Evolutionary conservation across 2,888 invertebrate species (phyloP).

Genomic region (Habroteleia sp.): DNA sequence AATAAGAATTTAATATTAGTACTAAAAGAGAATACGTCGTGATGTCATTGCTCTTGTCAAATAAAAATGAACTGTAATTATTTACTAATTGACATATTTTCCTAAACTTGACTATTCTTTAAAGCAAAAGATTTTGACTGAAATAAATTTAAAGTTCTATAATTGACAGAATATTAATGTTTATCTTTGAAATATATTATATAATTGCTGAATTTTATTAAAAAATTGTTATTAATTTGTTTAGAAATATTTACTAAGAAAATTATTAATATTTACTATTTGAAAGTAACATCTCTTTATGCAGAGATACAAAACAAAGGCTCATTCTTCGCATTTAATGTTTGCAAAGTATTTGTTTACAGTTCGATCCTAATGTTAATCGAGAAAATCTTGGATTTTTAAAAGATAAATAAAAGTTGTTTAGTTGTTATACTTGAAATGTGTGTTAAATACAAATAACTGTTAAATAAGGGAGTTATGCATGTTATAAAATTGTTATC

Average conservation of each 20-base stretch:
- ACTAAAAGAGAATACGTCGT: no score
- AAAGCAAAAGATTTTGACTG: no score
- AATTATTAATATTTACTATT: constrained; percentile 10
- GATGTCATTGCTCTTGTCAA: no score
- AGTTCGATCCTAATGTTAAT: constrained; percentile 17
- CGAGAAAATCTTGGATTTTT: constrained; percentile 13
- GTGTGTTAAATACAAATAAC: constrained; percentile 44
- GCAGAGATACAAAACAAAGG: constrained; percentile 16
- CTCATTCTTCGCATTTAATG: constrained; percentile 7
- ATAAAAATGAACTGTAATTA: no score
- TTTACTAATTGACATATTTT: no score
- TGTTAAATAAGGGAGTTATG: constrained; percentile 53
- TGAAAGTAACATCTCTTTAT: constrained; percentile 34
- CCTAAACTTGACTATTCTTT: no score
- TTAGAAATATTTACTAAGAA: constrained; percentile 7
- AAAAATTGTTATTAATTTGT: no score
- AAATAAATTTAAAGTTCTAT: no score
- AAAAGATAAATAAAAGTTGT: constrained; percentile 29
- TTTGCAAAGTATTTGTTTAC: constrained; percentile 13
- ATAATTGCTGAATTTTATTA: no score
- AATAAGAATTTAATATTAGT: no score
- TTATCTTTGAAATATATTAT: no score
- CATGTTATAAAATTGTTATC: constrained; percentile 61
- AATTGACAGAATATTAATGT: no score
- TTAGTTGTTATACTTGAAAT: constrained; percentile 53